Evolutionary conservation across 1,140 invertebrate species (phyloP), one percentile per base, ranked within the genome.

Genomic region (Brachionus koreanus): DNA sequence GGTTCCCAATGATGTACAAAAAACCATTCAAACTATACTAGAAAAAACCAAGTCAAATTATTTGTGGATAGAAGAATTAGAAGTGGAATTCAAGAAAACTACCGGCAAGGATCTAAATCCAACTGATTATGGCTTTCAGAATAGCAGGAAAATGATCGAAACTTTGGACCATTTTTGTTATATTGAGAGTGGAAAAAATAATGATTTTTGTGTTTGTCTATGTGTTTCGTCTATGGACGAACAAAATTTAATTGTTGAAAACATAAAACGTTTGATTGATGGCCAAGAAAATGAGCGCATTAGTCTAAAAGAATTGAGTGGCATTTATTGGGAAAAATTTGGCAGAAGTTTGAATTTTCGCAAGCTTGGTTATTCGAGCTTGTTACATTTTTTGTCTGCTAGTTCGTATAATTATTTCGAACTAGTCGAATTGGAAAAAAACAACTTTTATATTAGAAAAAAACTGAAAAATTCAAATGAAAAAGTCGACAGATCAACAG

Each of bases 271-370:
- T 7, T 39, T 74, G 5, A 39, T 74, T 25, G 69, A 46, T 5
- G 29, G 23, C 23, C 43, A 46, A 46, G 5, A 57, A 57, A 43
- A 25, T n/a, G 69, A 74, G 9, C 49, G 49, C 16, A 79, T 79
- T 57, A 10, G 16, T 10, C 16, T 79, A 13, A 57, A 33, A 3
- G 29, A 19, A 25, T 10, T 79, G 57, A 10, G 7, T 9, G 10
- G 43, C 33, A 10, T 29, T 3, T 79, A 79, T 42, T 37, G 35
- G n/a, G 76, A 79, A 33, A 79, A 33, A 29, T 79, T 61, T 65
- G 12, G 12, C 2, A 42, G 10, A 37, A 10, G 33, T 12, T 42
- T 79, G 10, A 33, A 79, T 12, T 61, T 42, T 7, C 7, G 57
- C 25, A 79, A 79, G 33, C 19, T 61, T 33, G 76, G 76, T 19